Base-by-base conservation (phyloP, 1,140 invertebrate species). In the Drosophila subpulchrella region DNA sequence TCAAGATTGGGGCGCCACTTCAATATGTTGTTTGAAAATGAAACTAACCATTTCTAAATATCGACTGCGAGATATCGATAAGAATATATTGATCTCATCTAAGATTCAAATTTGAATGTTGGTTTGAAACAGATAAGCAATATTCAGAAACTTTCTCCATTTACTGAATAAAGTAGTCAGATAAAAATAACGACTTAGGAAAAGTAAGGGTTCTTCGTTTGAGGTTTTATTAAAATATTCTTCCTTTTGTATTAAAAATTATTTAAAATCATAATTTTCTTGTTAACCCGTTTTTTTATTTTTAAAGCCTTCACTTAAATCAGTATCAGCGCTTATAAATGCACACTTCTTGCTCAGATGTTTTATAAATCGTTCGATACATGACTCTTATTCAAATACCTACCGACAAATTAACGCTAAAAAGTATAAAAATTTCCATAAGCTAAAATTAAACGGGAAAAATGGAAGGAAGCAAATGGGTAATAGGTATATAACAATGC, bases 351-450 rank as follows among this genome's bases (percentile, higher is more conserved):
- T 24, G 5, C 5, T 34, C 20, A 15, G 17, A 5, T 42, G 13
- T 30, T 48, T 65, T 46, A 36, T 65, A 27, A 61, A 61, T 36
- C 20, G 32, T 56, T 61, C n/a, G 58, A 59, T 59, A 58, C 20
- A 67, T 81, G 44, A 56, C 50, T 72, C 78, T 65, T 80, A 58
- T 30, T 48, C 12, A 62, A 60, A 65, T 54, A 81, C 27, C 53
- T 58, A 75, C 47, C 60, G 17, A 30, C 58, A 78, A 71, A 58
- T 39, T 58, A 74, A 55, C 68, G 62, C 66, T 81, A 80, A 55
- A 20, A 59, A 63, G 55, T 73, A 73, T 59, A 55, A 32, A 78
- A 75, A 83, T 47, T 66, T 50, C 11, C 47, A 55, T 65, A 46
- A 72, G 46, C 73, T 81, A 62, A 66, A 58, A 61, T 30, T 47